Evolutionary conservation across 2,888 invertebrate species (phyloP).

Genomic region (Lasioglossum calceatum): DNA sequence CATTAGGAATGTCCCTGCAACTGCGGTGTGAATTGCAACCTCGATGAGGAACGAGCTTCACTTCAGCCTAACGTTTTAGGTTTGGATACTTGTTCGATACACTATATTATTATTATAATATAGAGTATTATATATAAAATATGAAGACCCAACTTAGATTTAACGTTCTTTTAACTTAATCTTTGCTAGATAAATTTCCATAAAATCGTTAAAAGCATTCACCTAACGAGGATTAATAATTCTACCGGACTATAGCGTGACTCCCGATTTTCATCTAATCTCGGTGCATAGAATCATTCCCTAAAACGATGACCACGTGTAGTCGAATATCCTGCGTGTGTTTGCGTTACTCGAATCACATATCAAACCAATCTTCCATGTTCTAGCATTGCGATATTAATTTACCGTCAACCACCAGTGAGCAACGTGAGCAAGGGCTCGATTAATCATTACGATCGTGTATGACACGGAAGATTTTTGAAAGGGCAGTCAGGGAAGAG

Average conservation of each 20-base stretch:
- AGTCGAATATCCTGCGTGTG: not conserved
- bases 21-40: too few relatives aligned
- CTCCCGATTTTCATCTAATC: not conserved
- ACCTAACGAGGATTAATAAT: not conserved
- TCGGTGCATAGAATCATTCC: not conserved
- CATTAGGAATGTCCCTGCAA: too few relatives aligned
- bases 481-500: not conserved
- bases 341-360: not conserved
- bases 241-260: not conserved
- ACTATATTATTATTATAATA: too few relatives aligned
- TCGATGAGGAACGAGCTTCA: too few relatives aligned
- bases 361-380: not conserved
- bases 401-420: conserved; percentile 1
- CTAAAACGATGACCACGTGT: not conserved
- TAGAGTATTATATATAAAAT: too few relatives aligned
- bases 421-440: not conserved
- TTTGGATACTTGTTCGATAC: too few relatives aligned
- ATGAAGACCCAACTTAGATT: too few relatives aligned
- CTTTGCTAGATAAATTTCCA: not conserved
- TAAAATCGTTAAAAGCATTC: not conserved
- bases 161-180: too few relatives aligned
- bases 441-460: not conserved
- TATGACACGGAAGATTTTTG: not conserved
- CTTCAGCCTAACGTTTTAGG: too few relatives aligned
- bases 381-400: not conserved